Evolutionary conservation across 2,797 vertebrate species (phyloP).

Genomic region (Alfaro cultratus): DNA sequence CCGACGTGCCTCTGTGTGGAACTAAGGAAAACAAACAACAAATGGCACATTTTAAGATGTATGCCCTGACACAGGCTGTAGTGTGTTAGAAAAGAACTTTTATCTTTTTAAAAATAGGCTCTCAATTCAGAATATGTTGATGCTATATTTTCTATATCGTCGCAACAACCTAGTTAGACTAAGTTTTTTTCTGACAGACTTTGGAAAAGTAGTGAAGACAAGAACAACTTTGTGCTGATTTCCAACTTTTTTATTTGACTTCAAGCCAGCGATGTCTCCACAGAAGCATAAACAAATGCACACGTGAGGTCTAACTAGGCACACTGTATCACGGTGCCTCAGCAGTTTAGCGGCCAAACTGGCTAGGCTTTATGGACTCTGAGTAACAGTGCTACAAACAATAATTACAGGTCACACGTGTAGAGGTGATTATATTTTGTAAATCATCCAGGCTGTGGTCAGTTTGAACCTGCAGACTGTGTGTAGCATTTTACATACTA

Average conservation of each 20-base stretch:
- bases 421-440: conserved; percentile 58
- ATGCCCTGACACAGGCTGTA: conserved; percentile 61
- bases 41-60: conserved; percentile 64
- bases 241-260: conserved; percentile 45
- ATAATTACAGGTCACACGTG: conserved; percentile 67
- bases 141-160: conserved; percentile 48
- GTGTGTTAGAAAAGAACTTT: conserved; percentile 74
- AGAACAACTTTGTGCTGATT: conserved; percentile 29
- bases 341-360: conserved; percentile 69
- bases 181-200: conserved; percentile 62
- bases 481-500: conserved; percentile 16
- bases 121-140: conserved; percentile 52
- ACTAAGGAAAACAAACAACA: conserved; percentile 78
- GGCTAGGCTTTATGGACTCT: conserved; percentile 41
- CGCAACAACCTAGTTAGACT: conserved; percentile 62
- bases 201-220: conserved; percentile 54
- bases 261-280: conserved; percentile 22
- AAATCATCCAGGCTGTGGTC: conserved; percentile 53
- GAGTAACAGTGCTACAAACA: conserved; percentile 68
- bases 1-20: conserved; percentile 70
- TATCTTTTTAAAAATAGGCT: conserved; percentile 76
- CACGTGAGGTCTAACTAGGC: conserved; percentile 44
- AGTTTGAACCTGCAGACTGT: conserved; percentile 34
- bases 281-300: conserved; percentile 20
- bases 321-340: conserved; percentile 69